Conservation (phyloP, 2,797 vertebrate genomes). For the Alauda arvensis region DNA sequence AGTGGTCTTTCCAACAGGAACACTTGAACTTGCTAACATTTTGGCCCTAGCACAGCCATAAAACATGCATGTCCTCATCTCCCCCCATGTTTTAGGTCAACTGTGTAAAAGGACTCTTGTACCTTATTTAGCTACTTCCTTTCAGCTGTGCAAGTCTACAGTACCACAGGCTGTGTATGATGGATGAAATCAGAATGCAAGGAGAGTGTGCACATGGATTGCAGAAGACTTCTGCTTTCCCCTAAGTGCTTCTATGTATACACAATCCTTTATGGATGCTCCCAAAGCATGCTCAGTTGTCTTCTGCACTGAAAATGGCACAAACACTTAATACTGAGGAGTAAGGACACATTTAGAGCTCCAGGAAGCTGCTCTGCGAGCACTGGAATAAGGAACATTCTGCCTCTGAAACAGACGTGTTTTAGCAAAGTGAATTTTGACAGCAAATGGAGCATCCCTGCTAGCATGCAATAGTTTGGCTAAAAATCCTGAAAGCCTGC, state of each 20-base stretch:
- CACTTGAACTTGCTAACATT: not conserved
- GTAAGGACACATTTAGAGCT: not conserved
- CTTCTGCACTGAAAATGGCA: not conserved
- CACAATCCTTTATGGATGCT: not conserved
- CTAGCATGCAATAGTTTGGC: not conserved
- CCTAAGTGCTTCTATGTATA: not conserved
- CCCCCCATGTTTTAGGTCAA: not conserved
- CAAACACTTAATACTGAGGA: not conserved
- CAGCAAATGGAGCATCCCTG: not conserved
- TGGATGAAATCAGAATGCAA: not conserved
- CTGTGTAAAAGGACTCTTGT: not conserved
- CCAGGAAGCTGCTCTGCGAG: not conserved
- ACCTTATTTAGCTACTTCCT: conserved; percentile 5
- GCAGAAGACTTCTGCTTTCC: not conserved
- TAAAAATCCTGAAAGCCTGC: conserved; percentile 10
- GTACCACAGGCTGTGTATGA: not conserved
- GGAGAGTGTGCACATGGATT: not conserved
- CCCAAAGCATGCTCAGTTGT: not conserved
- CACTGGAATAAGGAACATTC: not conserved
- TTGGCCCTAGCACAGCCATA: not conserved
- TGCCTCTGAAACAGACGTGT: not conserved
- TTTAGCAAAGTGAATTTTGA: not conserved
- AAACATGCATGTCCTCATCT: not conserved
- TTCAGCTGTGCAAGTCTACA: not conserved
- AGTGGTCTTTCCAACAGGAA: not conserved